Evolutionary conservation across 2,113 vertebrate genomes (phyloP), one percentile per base, ranked within the genome.

Genomic region (Podarcis muralis): DNA sequence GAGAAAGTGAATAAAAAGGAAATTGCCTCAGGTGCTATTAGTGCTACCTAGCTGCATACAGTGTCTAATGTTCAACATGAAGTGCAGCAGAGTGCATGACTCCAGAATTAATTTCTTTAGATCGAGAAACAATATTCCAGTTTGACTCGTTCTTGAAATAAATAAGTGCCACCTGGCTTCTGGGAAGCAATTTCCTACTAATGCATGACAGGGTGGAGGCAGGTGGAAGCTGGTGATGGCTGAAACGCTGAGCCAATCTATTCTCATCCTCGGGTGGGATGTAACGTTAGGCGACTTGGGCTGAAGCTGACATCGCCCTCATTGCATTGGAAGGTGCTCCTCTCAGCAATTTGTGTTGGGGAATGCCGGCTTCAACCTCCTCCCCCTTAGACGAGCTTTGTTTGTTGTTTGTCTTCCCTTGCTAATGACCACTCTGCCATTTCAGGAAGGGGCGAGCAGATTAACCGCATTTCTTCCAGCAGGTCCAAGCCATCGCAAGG

Each of bases 41-140:
- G 92, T 90, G 83, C 91, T 94, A 89, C 94, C 92, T 85, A 90
- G 88, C 92, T 94, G 93, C 85, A 89, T 90, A 65, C 92, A 91
- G 90, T 94, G 90, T 89, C 93, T 92, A 68, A 81, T 6, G 9
- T 93, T 94, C 92, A 88, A 93, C 93, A 87, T 71, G 81, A 93
- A 94, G 81, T 86, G 89, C 62, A 87, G 75, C 78, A 91, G 71
- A 94, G 87, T 87, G 83, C 83, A 2, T 93, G 91, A 80, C 86
- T 91, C 84, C 65, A 83, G 92, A 93, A 85, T 87, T 89, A 25
- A 89, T 95, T 89, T 89, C 92, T 90, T 62, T 91, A 81, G 93
- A 82, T 53, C 88, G 71, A 91, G 53, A 87, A 92, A 53, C 75
- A 85, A 88, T 89, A 89, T 65, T 40, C 69, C 43, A 68, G 59